phyloP scores from a whole-genome alignment of 2,113 vertebrate species.

The Megaleporinus macrocephalus region DNA sequence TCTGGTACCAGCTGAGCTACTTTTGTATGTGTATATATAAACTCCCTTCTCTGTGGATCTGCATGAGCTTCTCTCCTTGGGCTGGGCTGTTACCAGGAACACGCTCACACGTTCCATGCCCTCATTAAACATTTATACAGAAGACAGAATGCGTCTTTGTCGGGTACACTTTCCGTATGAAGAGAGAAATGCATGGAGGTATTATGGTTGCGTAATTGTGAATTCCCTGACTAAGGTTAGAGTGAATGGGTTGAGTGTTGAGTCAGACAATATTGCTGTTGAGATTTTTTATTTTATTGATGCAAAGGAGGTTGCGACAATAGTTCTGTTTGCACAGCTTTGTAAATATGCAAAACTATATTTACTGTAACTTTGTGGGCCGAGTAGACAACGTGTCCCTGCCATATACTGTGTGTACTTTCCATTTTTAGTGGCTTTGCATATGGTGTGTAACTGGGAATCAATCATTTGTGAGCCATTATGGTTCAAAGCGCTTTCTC shows the following conservation, averaged over 20 bases:
- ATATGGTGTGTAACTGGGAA: background rate
- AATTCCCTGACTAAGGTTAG: background rate
- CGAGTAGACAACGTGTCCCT: background rate
- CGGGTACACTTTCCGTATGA: background rate
- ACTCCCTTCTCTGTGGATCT: background rate
- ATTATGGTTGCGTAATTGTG: background rate
- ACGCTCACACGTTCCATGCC: background rate
- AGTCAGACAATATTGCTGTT: background rate
- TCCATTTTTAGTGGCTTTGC: background rate
- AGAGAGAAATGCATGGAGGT: background rate
- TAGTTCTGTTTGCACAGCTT: background rate
- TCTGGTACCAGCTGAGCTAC: slow-evolving; percentile 9
- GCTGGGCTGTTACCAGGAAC: slow-evolving; percentile 3
- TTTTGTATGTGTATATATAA: background rate
- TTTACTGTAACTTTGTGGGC: background rate
- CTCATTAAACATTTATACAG: slow-evolving; percentile 21
- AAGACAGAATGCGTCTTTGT: background rate
- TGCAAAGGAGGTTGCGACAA: background rate
- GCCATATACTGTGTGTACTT: background rate
- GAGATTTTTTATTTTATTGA: background rate
- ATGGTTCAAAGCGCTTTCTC: background rate
- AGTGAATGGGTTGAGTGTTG: slow-evolving; percentile 7
- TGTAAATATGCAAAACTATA: background rate
- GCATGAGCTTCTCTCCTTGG: background rate
- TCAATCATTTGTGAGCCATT: background rate